These are phyloP conservation scores for Papilio helenus DNA, from an alignment of 1,140 invertebrate species.

Conservation along the genomic window DNA sequence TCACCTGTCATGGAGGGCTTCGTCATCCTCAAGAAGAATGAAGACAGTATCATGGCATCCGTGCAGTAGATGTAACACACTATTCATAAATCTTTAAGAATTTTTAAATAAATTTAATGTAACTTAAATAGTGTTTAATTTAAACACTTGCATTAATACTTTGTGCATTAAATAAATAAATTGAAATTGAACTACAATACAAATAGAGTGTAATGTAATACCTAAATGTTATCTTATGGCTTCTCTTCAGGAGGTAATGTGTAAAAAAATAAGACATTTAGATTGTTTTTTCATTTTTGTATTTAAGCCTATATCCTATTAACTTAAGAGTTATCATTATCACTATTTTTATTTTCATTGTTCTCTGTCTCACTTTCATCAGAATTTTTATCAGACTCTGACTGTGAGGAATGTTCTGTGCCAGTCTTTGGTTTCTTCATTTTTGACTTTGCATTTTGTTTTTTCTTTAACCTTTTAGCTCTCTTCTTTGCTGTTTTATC, in stretches of 20 bases:
- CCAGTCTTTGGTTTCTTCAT: slow-evolving; percentile 80
- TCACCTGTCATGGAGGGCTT: slow-evolving; percentile 99
- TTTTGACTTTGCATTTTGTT: slow-evolving; percentile 84
- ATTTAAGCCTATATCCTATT: neutral
- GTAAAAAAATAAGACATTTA: neutral
- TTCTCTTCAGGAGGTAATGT: neutral
- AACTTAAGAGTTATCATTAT: slow-evolving; percentile 26
- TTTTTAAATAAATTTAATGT: slow-evolving; percentile 27
- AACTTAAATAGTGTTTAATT: slow-evolving; percentile 5
- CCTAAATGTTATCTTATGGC: neutral
- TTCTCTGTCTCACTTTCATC: slow-evolving; percentile 46
- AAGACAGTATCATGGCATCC: slow-evolving; percentile 77
- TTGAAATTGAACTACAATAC: neutral
- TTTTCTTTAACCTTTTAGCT: slow-evolving; percentile 91
- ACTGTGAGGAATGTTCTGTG: slow-evolving; percentile 63
- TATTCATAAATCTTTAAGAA: slow-evolving; percentile 37
- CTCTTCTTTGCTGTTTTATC: slow-evolving; percentile 93
- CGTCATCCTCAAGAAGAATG: slow-evolving; percentile 98
- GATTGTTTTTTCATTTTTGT: neutral
- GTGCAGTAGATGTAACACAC: slow-evolving; percentile 62
- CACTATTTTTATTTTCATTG: slow-evolving; percentile 39
- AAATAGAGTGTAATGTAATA: neutral
- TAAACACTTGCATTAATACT: neutral
- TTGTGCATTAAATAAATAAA: neutral
- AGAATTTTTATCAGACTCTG: slow-evolving; percentile 54